These are phyloP conservation scores for Agrotis ipsilon DNA, from an alignment of 2,888 invertebrate genomes.

Conservation along the genomic window DNA sequence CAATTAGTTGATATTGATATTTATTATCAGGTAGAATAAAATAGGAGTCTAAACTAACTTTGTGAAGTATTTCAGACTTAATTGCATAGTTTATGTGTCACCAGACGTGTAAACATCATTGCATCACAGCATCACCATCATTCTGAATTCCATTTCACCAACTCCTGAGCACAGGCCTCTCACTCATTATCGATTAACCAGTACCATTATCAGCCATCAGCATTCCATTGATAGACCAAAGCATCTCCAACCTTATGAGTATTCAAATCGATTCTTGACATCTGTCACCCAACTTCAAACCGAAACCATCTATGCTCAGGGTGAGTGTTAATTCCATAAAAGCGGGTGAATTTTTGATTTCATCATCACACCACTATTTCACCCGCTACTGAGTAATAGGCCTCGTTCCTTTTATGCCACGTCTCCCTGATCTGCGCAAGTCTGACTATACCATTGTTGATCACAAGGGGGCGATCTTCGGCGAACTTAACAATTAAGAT, in stretches of 20 bases:
- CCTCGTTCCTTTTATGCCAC: no score
- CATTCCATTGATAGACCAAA: neutral
- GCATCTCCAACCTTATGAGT: no score
- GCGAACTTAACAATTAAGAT: no score
- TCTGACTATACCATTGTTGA: no score
- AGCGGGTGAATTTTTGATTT: no score
- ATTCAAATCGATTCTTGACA: neutral
- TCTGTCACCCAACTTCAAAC: neutral
- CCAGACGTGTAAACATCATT: neutral
- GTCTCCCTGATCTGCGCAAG: no score
- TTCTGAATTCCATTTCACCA: neutral
- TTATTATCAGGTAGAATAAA: slow-evolving; percentile 76
- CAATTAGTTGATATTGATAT: slow-evolving; percentile 71
- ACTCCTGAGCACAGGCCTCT: neutral
- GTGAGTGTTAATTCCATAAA: no score
- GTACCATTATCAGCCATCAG: neutral
- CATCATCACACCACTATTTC: no score
- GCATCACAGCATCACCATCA: neutral
- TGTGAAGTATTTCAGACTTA: neutral
- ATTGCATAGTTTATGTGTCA: no score
- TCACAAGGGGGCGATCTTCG: no score
- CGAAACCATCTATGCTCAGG: no score
- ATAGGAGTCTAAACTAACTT: neutral
- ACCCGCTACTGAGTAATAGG: no score
- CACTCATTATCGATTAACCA: neutral